phyloP scores from a whole-genome alignment of 2,797 vertebrate genomes.

The Eulemur coronatus region DNA sequence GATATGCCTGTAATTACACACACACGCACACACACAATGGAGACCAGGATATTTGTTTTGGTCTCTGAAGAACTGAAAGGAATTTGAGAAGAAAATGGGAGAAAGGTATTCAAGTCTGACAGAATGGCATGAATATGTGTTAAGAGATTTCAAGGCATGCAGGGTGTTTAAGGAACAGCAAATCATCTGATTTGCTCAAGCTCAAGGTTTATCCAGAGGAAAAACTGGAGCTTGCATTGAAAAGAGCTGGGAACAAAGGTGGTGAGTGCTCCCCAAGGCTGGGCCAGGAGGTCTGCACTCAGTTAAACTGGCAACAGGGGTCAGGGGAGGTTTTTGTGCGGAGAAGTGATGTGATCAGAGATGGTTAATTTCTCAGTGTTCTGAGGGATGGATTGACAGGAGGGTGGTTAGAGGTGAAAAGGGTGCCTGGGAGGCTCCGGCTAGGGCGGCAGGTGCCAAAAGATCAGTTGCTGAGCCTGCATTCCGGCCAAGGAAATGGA shows the following conservation, averaged over 20 bases:
- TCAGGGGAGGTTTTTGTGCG: neutral
- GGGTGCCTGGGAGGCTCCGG: neutral
- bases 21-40: neutral
- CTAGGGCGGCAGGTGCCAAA: neutral
- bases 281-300: neutral
- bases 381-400: neutral
- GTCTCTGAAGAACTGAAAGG: neutral
- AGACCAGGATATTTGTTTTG: neutral
- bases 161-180: neutral
- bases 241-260: neutral
- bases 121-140: neutral
- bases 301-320: neutral
- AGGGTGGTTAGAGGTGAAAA: neutral
- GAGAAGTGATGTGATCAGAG: neutral
- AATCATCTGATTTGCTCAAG: neutral
- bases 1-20: neutral
- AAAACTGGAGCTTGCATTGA: neutral
- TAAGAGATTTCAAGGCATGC: neutral
- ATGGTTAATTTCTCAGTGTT: neutral
- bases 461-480: neutral
- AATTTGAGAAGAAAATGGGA: neutral
- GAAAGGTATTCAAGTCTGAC: neutral
- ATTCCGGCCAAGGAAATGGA: neutral
- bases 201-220: neutral
- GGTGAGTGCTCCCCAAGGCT: neutral